A percentile compares a stretch with the other conserved stretches of the same genome.
These are phyloP conservation scores for Geophilus truncorum DNA, from an alignment of 2,888 invertebrate species.

Conservation along the genomic window DNA sequence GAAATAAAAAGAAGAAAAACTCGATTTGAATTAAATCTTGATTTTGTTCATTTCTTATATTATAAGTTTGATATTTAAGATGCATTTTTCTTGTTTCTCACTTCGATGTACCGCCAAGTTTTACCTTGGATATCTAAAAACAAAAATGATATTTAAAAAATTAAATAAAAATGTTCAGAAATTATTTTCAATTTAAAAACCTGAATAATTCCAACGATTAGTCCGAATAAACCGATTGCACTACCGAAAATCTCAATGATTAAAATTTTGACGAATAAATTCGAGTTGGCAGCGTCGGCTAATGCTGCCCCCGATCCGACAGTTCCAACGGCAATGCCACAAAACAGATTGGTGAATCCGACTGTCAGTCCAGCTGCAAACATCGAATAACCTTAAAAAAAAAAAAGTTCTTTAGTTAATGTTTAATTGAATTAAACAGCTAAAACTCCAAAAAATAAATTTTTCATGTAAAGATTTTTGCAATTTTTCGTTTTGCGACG, in stretches of 20 bases:
- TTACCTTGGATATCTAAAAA: conserved; percentile 64
- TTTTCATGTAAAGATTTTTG: no score
- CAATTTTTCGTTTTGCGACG: no score
- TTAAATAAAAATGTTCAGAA: conserved; percentile 8
- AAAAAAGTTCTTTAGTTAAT: no score
- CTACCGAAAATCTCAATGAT: conserved; percentile 99
- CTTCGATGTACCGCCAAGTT: conserved; percentile 57
- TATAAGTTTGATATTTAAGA: conserved; percentile 42
- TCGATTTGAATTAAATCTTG: background rate
- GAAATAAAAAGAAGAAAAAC: no score
- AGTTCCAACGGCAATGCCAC: conserved; percentile 94
- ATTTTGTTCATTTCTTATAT: background rate
- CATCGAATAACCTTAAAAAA: conserved; percentile 81
- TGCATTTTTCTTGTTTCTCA: conserved; percentile 50
- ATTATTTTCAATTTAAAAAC: conserved; percentile 47
- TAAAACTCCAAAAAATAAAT: no score
- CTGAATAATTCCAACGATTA: conserved; percentile 97
- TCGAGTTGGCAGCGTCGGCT: conserved; percentile 94
- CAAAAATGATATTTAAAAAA: no score
- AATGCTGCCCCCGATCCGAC: conserved; percentile 97
- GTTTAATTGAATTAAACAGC: background rate
- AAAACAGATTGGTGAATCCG: conserved; percentile 92
- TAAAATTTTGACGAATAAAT: conserved; percentile 94
- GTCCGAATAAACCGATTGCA: conserved; percentile 96
- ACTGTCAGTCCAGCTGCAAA: conserved; percentile 94